Base-by-base conservation (phyloP, 1,140 invertebrate species). In the Cardiocondyla obscurior region DNA sequence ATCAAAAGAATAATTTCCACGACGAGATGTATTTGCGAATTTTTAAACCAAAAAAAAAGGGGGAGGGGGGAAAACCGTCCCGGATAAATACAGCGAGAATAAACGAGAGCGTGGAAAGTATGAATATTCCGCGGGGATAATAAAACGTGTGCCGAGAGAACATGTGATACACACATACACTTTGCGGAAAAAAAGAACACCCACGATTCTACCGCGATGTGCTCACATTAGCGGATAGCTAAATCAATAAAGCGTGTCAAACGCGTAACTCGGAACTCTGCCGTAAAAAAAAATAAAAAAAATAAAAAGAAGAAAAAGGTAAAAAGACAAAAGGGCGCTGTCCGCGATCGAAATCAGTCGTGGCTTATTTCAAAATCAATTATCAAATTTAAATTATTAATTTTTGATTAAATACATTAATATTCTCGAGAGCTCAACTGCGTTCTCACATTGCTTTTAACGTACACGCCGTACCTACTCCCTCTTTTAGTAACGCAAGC, bases 111-210 rank as follows among this genome's bases (percentile, higher is more conserved):
- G n/a, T 3, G 46, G 46, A 67, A 79, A 55, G 69, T 51, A 79
- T 79, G 74, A 79, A 79, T 79, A 79, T 79, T 69, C 62, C 36
- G 8, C 33, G 22, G 22, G 22, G 33, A 79, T 79, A 79, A 79
- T 79, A 46, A 69, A 77, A 42, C 28, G 42, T 19, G 44, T 16
- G n/a, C 25, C 6, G 30, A 53, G 16, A 51, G 42, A 58, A 12
- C 19, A 25, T n/a, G 44, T 58, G 30, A 58, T 30, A 65, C 44
- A 14, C 57, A 65, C 44, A 14, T 44, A 62, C 22, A 77, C 60
- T 51, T 49, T 22, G 60, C 44, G 19, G 46, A 53, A 65, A 77
- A 79, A 69, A 65, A 67, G 67, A 69, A 79, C 73, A 39, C 62
- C 46, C 46, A 69, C 74, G 62, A 65, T 64, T 65, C 73, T 16